These are phyloP conservation scores for Aleiodes alternator DNA, from an alignment of 2,888 invertebrate genomes.

Conservation along the genomic window DNA sequence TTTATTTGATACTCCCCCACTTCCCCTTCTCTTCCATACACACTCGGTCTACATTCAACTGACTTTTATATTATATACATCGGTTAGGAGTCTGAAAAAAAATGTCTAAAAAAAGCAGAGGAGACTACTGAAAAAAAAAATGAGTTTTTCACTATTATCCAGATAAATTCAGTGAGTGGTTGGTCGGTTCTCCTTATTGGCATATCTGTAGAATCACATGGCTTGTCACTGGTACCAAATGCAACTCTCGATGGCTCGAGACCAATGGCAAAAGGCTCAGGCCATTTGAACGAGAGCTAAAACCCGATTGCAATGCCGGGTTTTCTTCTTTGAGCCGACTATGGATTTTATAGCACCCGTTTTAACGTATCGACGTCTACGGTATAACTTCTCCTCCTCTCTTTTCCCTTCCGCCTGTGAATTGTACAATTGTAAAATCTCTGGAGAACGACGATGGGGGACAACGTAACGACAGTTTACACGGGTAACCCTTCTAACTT, in stretches of 20 bases:
- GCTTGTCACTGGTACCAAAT: conserved; percentile 53
- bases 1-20: conserved; percentile 39
- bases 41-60: not conserved
- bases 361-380: conserved; percentile 44
- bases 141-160: conserved; percentile 35
- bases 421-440: conserved; percentile 32
- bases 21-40: conserved; percentile 22
- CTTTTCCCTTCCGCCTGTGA: conserved; percentile 11
- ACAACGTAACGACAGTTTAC: conserved; percentile 54
- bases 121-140: too few species aligned
- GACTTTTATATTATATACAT: too few species aligned
- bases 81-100: too few species aligned
- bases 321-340: conserved; percentile 52
- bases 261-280: conserved; percentile 51
- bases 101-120: too few species aligned
- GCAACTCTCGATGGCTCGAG: conserved; percentile 18
- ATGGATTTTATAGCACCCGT: conserved; percentile 55
- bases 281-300: conserved; percentile 13
- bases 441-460: conserved; percentile 7
- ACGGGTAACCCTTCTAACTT: conserved; percentile 51
- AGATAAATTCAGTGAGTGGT: conserved; percentile 22
- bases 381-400: conserved; percentile 19
- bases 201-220: conserved; percentile 61
- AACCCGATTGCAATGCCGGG: conserved; percentile 34
- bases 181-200: conserved; percentile 61